phyloP scores from a whole-genome alignment of 2,113 vertebrate genomes.

The Myotis brandtii region DNA sequence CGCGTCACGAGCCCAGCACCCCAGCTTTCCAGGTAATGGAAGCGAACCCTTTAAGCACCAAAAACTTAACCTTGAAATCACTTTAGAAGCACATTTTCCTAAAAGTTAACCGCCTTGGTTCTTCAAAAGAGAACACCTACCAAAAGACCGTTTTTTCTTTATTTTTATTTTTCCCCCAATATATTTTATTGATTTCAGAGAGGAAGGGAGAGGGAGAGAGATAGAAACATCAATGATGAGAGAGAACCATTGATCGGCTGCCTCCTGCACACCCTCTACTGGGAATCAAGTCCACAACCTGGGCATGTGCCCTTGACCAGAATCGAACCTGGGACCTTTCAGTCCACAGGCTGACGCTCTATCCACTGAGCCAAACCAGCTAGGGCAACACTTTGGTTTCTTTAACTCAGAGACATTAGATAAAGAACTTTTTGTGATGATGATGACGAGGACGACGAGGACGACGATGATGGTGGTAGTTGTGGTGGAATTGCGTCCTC shows the following conservation, averaged over 20 bases:
- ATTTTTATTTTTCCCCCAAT: too few relatives aligned
- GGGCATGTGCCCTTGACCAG: too few relatives aligned
- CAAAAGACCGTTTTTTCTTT: background rate
- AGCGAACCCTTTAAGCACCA: background rate
- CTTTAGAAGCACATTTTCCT: background rate
- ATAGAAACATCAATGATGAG: too few relatives aligned
- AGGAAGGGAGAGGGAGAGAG: too few relatives aligned
- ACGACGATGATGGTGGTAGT: accelerated
- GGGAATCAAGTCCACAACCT: too few relatives aligned
- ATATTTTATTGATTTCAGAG: too few relatives aligned
- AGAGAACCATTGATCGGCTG: too few relatives aligned
- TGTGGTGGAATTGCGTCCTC: background rate
- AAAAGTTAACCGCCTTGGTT: background rate
- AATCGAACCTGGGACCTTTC: too few relatives aligned
- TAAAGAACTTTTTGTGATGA: background rate
- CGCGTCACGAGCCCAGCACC: accelerated
- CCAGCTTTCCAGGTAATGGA: background rate
- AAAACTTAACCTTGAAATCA: background rate
- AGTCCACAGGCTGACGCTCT: too few relatives aligned
- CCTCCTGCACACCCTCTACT: too few relatives aligned
- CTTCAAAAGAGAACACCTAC: background rate
- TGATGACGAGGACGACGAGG: background rate
- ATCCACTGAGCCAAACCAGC: too few relatives aligned
- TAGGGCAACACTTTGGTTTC: background rate
- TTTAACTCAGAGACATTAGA: background rate